Percentiles rank a stretch among this genome's conserved stretches.
Conservation (phyloP, 2,113 vertebrate genomes). For the Abramis brama region DNA sequence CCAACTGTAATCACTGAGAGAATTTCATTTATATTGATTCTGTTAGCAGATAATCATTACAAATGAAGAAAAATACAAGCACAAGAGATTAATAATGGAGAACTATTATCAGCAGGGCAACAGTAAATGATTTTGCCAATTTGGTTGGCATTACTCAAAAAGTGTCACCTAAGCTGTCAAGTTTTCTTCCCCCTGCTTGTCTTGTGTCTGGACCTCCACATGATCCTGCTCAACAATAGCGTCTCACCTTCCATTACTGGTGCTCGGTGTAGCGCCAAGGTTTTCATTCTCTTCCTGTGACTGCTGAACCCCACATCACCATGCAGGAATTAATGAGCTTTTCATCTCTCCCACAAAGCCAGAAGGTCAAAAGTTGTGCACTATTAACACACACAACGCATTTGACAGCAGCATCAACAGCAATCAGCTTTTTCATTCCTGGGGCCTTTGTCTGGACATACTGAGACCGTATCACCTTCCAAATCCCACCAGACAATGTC, state of each 20-base stretch:
- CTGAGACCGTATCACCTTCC: not conserved
- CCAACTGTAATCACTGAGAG: constrained; percentile 3
- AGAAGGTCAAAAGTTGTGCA: constrained; percentile 43
- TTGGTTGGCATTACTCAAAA: not conserved
- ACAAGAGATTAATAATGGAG: constrained; percentile 1
- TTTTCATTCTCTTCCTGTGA: constrained; percentile 12
- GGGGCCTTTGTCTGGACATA: constrained; percentile 12
- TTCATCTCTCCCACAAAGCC: constrained; percentile 28
- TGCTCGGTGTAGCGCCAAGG: constrained; percentile 22
- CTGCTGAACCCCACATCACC: not conserved
- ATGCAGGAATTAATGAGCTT: constrained; percentile 42
- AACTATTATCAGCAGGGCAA: not conserved
- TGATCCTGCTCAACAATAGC: constrained; percentile 46
- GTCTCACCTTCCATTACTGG: constrained; percentile 56
- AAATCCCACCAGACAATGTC: not conserved
- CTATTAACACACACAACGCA: constrained; percentile 21
- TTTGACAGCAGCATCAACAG: constrained; percentile 10
- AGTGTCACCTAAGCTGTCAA: not conserved
- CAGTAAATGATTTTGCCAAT: constrained; percentile 4
- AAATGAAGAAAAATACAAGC: not conserved
- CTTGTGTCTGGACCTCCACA: not conserved
- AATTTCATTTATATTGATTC: constrained; percentile 13
- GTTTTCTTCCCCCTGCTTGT: constrained; percentile 52
- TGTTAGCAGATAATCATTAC: not conserved
- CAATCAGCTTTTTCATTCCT: not conserved